Evolutionary conservation across 92 coral and sea anemone species (phyloP).

Genomic region (Porites divaricata): DNA sequence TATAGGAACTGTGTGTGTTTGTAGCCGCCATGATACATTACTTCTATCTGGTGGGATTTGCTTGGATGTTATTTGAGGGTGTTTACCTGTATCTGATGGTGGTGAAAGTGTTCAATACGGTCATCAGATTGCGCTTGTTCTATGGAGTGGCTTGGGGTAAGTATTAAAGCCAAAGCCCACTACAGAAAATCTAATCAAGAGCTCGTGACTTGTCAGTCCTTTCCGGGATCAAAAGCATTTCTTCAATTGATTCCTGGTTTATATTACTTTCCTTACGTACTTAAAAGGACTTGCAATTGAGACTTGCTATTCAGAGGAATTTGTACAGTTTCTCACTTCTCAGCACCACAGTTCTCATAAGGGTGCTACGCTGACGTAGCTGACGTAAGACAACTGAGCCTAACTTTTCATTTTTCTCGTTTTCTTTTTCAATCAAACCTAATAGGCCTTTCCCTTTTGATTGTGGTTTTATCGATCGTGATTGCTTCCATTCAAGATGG

Average conservation of each 20-base stretch:
- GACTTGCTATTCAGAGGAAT: too few species aligned
- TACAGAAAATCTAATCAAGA: too few species aligned
- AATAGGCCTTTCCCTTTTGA: constrained; percentile 65
- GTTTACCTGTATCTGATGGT: constrained; percentile 79
- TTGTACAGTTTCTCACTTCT: too few species aligned
- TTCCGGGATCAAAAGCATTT: too few species aligned
- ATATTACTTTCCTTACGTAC: not conserved
- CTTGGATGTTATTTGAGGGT: constrained; percentile 73
- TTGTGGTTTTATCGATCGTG: constrained; percentile 52
- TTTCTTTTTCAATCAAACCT: not conserved
- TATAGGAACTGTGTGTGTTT: constrained; percentile 42
- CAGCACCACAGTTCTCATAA: too few species aligned
- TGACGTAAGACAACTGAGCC: too few species aligned
- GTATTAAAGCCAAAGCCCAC: not conserved
- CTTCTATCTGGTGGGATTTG: constrained; percentile 60
- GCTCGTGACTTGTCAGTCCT: too few species aligned
- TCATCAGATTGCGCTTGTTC: constrained; percentile 42
- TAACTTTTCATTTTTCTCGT: too few species aligned
- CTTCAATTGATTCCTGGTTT: too few species aligned
- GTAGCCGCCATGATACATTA: constrained; percentile 56
- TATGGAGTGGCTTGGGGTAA: constrained; percentile 63
- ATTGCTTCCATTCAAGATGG: constrained; percentile 58
- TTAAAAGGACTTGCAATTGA: not conserved
- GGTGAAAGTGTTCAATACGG: constrained; percentile 56
- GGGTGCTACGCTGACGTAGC: too few species aligned